A percentile compares a stretch with the other conserved stretches of the same genome.
Conservation (phyloP, 2,797 vertebrate species). For the Psittacula derbiana region DNA sequence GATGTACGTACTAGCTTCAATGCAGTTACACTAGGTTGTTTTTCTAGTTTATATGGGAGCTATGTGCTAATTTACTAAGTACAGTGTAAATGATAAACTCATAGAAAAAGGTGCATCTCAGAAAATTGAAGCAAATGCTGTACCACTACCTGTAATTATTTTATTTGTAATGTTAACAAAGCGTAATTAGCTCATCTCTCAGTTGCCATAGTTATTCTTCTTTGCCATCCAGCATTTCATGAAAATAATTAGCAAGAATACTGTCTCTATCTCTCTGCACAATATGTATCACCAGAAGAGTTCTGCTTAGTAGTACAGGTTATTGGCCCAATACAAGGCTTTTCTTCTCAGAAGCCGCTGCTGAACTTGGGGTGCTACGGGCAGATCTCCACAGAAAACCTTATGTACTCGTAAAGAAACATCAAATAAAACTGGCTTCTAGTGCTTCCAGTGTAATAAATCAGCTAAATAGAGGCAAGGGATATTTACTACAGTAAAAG, state of each 20-base stretch:
- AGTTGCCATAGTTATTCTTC: conserved; percentile 61
- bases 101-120: not conserved
- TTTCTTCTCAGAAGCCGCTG: not conserved
- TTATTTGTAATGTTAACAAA: conserved; percentile 35
- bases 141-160: conserved; percentile 15
- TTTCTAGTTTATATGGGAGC: not conserved
- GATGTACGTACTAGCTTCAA: not conserved
- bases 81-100: not conserved
- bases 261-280: not conserved
- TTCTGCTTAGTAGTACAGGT: not conserved
- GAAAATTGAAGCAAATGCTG: conserved; percentile 7
- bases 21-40: not conserved
- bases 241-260: conserved; percentile 32
- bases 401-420: not conserved
- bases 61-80: not conserved
- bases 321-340: not conserved
- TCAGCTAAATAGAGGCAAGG: not conserved
- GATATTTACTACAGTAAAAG: not conserved
- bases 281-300: not conserved
- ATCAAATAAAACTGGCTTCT: not conserved
- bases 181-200: conserved; percentile 25
- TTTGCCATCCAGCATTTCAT: conserved; percentile 4
- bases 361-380: not conserved
- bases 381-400: not conserved
- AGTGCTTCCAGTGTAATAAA: not conserved